Percentiles rank a stretch among this genome's conserved stretches.
These are phyloP conservation scores for Drosophila leonis DNA, from an alignment of 2,888 invertebrate genomes.

Conservation along the genomic window DNA sequence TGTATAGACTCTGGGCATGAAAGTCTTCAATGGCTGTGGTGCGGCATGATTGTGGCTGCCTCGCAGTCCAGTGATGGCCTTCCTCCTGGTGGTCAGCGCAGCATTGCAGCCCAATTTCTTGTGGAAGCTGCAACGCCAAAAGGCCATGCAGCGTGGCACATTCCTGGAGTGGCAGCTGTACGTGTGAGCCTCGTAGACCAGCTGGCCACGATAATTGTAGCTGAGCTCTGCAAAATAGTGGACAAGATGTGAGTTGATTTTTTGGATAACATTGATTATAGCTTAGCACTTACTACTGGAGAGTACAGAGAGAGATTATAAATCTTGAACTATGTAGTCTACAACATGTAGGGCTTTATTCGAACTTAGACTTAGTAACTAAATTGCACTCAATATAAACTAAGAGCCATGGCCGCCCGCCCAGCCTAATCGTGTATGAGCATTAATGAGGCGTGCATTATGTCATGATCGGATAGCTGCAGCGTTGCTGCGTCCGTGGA, in stretches of 20 bases:
- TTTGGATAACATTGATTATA: background rate
- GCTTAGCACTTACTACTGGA: slow-evolving; percentile 9
- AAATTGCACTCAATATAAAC: slow-evolving; percentile 65
- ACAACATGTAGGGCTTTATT: slow-evolving; percentile 42
- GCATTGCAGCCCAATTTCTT: slow-evolving; percentile 79
- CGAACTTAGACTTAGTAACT: slow-evolving; percentile 45
- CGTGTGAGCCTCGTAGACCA: slow-evolving; percentile 79
- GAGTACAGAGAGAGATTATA: background rate
- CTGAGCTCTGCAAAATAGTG: slow-evolving; percentile 47
- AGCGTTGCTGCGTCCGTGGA: slow-evolving; percentile 45
- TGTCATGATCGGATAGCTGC: slow-evolving; percentile 70
- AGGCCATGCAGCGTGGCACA: slow-evolving; percentile 68
- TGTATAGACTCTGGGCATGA: slow-evolving; percentile 48
- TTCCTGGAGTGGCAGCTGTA: slow-evolving; percentile 75
- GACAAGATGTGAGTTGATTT: background rate
- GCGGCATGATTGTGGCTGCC: slow-evolving; percentile 82
- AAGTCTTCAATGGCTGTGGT: slow-evolving; percentile 59
- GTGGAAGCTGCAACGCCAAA: slow-evolving; percentile 83
- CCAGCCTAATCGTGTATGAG: slow-evolving; percentile 73
- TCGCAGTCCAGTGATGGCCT: slow-evolving; percentile 63
- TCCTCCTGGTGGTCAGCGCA: slow-evolving; percentile 79
- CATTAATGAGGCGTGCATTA: slow-evolving; percentile 74
- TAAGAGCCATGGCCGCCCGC: background rate
- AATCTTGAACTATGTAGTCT: slow-evolving; percentile 3
- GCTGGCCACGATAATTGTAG: slow-evolving; percentile 84